These are phyloP conservation scores for Eutolmus rufibarbis DNA, from an alignment of 2,888 invertebrate genomes.

Conservation along the genomic window DNA sequence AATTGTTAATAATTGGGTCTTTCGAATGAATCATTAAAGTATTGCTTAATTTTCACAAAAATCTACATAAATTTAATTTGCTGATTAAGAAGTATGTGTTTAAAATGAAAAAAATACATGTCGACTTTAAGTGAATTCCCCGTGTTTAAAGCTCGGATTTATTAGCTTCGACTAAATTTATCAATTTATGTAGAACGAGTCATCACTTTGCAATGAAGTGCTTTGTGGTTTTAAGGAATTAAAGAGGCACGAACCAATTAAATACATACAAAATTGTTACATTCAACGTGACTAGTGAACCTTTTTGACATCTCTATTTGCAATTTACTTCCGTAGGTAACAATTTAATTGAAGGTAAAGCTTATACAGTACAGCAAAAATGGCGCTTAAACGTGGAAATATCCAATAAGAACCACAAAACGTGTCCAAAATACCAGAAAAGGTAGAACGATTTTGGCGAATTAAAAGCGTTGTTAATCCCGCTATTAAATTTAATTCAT, in stretches of 20 bases:
- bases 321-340: background rate
- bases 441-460: background rate
- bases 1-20: too few species aligned
- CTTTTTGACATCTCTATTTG: background rate
- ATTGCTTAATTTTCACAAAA: too few species aligned
- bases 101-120: background rate
- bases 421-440: background rate
- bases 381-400: background rate
- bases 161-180: background rate
- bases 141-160: background rate
- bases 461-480: background rate
- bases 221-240: background rate
- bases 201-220: background rate
- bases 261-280: background rate
- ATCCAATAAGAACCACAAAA: background rate
- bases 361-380: background rate
- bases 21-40: too few species aligned
- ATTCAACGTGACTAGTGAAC: background rate
- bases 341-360: background rate
- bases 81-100: background rate
- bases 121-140: background rate
- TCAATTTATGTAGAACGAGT: background rate
- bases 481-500: background rate
- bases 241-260: background rate
- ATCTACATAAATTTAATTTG: too few species aligned